These are phyloP conservation scores for Silurus aristotelis DNA, from an alignment of 2,797 vertebrate genomes.

Conservation along the genomic window DNA sequence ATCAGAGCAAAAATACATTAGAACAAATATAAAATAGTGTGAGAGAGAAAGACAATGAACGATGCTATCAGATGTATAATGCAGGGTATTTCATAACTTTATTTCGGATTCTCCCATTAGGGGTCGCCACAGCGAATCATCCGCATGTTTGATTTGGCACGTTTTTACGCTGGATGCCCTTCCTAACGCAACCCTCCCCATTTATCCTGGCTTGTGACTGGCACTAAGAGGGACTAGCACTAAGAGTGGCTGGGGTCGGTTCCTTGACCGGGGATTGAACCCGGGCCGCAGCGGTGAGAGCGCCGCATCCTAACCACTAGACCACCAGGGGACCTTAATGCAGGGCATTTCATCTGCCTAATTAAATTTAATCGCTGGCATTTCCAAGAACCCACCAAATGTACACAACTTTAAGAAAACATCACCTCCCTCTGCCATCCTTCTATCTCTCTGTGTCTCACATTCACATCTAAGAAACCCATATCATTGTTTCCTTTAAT, in stretches of 20 bases:
- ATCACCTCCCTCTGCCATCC: conserved; percentile 44
- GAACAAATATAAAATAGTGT: not conserved
- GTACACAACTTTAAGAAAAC: conserved; percentile 23
- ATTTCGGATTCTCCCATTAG: no score
- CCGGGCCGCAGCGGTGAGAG: no score
- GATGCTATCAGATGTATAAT: conserved; percentile 24
- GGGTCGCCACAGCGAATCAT: no score
- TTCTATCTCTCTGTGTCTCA: conserved; percentile 17
- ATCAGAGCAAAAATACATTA: not conserved
- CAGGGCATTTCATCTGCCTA: conserved; percentile 44
- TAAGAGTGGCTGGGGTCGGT: no score
- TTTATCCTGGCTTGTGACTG: no score
- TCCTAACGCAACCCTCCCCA: no score
- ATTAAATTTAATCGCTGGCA: conserved; percentile 45
- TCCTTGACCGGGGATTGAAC: no score
- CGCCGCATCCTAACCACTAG: no score
- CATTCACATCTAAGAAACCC: conserved; percentile 39
- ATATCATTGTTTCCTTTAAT: conserved; percentile 50
- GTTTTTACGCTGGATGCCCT: no score
- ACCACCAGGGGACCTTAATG: not conserved
- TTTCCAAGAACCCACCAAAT: conserved; percentile 36
- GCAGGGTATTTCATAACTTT: conserved; percentile 34
- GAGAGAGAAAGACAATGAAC: not conserved
- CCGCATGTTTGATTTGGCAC: no score
- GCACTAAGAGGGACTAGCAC: no score